phyloP scores from a whole-genome alignment of 2,888 invertebrate species.

The Exocentrus adspersus region DNA sequence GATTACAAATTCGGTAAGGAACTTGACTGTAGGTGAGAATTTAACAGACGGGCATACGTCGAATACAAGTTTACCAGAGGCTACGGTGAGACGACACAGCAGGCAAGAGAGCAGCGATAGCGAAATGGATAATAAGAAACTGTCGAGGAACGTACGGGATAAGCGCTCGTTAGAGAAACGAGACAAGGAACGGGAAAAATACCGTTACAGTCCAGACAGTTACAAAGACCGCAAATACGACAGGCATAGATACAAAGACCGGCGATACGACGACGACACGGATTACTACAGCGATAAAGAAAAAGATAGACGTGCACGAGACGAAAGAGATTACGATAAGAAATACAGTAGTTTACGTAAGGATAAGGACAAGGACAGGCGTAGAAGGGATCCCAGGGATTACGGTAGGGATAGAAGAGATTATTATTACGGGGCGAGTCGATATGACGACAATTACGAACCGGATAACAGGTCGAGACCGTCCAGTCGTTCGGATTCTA shows the following conservation, averaged over 20 bases:
- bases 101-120: conserved; percentile 59
- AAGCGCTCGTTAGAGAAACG: conserved; percentile 39
- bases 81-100: conserved; percentile 46
- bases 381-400: conserved; percentile 58
- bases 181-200: conserved; percentile 45
- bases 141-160: conserved; percentile 38
- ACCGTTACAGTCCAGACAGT: conserved; percentile 36
- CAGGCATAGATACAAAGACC: conserved; percentile 54
- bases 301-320: conserved; percentile 63
- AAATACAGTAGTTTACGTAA: conserved; percentile 59
- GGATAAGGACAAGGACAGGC: conserved; percentile 62
- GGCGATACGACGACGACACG: conserved; percentile 73
- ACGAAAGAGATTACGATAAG: conserved; percentile 59
- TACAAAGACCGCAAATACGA: conserved; percentile 51
- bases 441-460: conserved; percentile 59
- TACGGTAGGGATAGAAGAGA: conserved; percentile 53
- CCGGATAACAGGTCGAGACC: conserved; percentile 55
- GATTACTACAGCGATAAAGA: conserved; percentile 77
- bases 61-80: conserved; percentile 43
- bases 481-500: conserved; percentile 62
- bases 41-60: conserved; percentile 50
- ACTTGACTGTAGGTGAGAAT: conserved; percentile 60
- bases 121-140: conserved; percentile 51
- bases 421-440: conserved; percentile 48
- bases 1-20: conserved; percentile 55